phyloP scores from a whole-genome alignment of 2,113 vertebrate genomes.

The Athene cunicularia region DNA sequence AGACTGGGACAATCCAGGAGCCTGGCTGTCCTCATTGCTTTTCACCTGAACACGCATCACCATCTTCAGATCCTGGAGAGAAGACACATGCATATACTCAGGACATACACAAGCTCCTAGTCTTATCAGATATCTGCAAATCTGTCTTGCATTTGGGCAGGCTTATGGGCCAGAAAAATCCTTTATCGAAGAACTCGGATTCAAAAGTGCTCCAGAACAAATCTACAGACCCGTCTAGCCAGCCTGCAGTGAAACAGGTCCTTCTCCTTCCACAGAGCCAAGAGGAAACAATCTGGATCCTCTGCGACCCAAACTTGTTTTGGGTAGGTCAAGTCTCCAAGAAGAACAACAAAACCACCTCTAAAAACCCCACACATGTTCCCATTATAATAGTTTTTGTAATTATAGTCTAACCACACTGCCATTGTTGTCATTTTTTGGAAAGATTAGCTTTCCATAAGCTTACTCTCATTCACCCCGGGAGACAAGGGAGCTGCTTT shows the following conservation, averaged over 20 bases:
- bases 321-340: not conserved
- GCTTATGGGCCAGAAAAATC: not conserved
- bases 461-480: not conserved
- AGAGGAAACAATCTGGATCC: not conserved
- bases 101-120: not conserved
- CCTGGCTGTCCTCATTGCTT: not conserved
- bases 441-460: not conserved
- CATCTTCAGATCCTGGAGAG: slow-evolving; percentile 29
- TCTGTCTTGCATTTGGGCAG: not conserved
- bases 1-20: not conserved
- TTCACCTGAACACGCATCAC: slow-evolving; percentile 6
- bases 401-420: not conserved
- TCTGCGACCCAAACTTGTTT: not conserved
- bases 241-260: not conserved
- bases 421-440: not conserved
- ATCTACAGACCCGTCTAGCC: not conserved
- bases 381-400: not conserved
- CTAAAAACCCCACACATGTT: fast-evolving
- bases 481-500: not conserved
- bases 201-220: not conserved
- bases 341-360: not conserved
- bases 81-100: fast-evolving
- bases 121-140: not conserved
- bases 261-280: not conserved
- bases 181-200: not conserved